A percentile compares a stretch with the other conserved stretches of the same genome.
These are phyloP conservation scores for Dolichomitus sp. DNA, from an alignment of 2,888 invertebrate species.

Conservation along the genomic window DNA sequence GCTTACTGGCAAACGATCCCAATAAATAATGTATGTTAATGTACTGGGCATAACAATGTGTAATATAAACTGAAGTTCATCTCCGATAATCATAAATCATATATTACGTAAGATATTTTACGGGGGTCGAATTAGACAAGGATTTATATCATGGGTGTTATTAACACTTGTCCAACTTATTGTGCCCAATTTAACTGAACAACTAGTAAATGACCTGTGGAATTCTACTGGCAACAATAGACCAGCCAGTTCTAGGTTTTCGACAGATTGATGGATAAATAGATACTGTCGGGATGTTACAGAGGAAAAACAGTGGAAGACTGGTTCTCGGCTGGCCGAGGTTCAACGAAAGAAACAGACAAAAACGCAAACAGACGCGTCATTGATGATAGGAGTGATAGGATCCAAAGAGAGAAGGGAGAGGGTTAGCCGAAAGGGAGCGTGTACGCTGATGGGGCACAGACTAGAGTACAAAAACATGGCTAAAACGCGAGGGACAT, in stretches of 20 bases:
- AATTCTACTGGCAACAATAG: not conserved
- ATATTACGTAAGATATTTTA: too few species aligned
- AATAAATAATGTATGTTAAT: too few species aligned
- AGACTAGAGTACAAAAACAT: constrained; percentile 63
- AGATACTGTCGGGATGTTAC: constrained; percentile 40
- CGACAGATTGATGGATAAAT: constrained; percentile 64
- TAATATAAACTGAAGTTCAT: too few species aligned
- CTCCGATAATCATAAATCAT: too few species aligned
- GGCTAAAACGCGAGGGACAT: constrained; percentile 55
- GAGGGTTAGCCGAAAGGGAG: constrained; percentile 13
- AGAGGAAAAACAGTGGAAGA: constrained; percentile 17
- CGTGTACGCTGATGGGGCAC: constrained; percentile 41
- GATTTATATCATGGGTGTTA: too few species aligned
- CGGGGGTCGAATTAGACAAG: too few species aligned
- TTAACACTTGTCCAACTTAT: too few species aligned
- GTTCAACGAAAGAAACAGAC: constrained; percentile 17
- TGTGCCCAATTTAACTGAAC: not conserved
- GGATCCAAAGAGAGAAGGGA: constrained; percentile 28
- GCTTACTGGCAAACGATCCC: too few species aligned
- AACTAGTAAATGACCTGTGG: not conserved
- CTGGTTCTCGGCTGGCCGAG: constrained; percentile 24
- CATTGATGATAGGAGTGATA: constrained; percentile 38
- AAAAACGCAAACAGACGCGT: constrained; percentile 49
- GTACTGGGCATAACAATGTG: too few species aligned
- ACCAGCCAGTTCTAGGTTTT: constrained; percentile 14